Conservation (phyloP, 1,140 invertebrate genomes). For the Trialeurodes vaporariorum region DNA sequence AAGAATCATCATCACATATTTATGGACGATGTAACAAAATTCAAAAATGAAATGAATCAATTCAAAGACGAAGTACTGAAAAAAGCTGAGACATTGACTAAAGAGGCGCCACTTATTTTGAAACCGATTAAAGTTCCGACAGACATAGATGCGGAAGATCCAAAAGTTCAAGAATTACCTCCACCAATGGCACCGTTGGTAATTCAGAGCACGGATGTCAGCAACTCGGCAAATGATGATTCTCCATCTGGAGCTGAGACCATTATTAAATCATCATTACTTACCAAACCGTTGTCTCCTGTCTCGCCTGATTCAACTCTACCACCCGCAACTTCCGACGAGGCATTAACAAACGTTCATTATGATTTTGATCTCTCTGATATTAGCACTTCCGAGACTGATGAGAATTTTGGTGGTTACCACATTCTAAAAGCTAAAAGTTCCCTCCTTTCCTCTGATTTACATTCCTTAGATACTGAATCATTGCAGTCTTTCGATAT, state of each 20-base stretch:
- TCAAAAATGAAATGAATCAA: conserved; percentile 51
- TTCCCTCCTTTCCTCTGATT: conserved; percentile 13
- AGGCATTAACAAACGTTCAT: conserved; percentile 51
- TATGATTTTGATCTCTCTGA: conserved; percentile 60
- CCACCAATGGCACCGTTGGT: neutral
- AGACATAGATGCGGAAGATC: conserved; percentile 6
- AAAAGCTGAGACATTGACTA: conserved; percentile 6
- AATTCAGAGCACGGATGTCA: neutral
- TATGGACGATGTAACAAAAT: conserved; percentile 40
- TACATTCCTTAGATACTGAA: conserved; percentile 21
- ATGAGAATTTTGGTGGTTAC: neutral
- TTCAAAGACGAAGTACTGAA: conserved; percentile 42
- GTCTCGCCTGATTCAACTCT: neutral
- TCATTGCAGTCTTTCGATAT: conserved; percentile 26
- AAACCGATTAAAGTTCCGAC: conserved; percentile 8
- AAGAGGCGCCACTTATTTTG: conserved; percentile 14
- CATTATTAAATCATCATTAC: conserved; percentile 15
- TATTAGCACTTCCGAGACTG: conserved; percentile 41
- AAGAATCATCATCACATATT: conserved; percentile 45
- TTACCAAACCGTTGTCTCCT: neutral
- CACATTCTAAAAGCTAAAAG: conserved; percentile 18
- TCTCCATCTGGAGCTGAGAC: conserved; percentile 10
- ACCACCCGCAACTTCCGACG: neutral
- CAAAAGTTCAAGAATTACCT: conserved; percentile 10
- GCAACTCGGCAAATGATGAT: neutral